Base-by-base conservation (phyloP, 2,797 vertebrate genomes). In the Xenentodon cancila region DNA sequence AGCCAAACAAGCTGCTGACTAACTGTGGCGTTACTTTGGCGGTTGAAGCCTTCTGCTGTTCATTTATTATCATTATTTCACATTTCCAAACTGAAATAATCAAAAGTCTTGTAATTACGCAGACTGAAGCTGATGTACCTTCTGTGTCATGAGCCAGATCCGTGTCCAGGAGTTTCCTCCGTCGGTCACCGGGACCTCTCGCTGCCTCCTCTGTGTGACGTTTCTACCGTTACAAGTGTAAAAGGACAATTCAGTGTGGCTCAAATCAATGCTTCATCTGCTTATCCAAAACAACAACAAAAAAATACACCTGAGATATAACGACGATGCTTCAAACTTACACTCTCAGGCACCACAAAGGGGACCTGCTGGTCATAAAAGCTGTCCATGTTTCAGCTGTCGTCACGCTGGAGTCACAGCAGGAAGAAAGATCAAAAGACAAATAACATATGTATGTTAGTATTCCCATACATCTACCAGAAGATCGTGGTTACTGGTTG, bases 351-450 rank as follows among this genome's bases (percentile, higher is more conserved):
- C 34, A 91, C 90, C 91, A 95, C 77, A 70, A 96, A 96, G 57
- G 97, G 97, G 78, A 98, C 96, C 91, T 97, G 96, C 90, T 97
- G 96, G 82, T 98, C 97, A 53, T 97, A 97, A 94, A 97, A 97
- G 67, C 94, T 93, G 27, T 97, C 96, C 97, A 98, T 97, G 85
- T 81, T 71, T 84, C 68, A 82, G 88, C 73, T 54, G 75, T 75
- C 74, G 80, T 84, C 74, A 75, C 74, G 63, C 74, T 77, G 69
- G 53, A 79, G 9, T n/a, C 22, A 40, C 11, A 55, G 12, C 13
- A 20, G 9, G 3, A 20, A 19, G 18, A 48, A 11, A 25, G 0
- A 37, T 48, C 5, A 64, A 5, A n/a, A 57, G 11, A 8, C 6
- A 13, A 37, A 37, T 37, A 37, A 37, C 34, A 37, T 25, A 25